phyloP scores from a whole-genome alignment of 2,888 invertebrate genomes.

The Trissolcus brochymenae region DNA sequence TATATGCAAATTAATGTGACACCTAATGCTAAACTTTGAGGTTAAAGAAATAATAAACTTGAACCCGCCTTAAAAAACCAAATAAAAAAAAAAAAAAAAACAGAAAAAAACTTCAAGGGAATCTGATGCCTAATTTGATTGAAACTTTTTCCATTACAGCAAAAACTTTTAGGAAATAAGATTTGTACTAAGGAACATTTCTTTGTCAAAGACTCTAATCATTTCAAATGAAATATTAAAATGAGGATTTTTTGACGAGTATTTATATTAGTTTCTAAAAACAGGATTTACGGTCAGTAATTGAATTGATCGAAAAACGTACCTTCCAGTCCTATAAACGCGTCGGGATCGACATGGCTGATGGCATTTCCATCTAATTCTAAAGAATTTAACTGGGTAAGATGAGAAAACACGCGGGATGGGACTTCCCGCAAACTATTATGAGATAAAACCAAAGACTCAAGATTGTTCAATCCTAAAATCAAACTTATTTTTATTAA shows the following conservation, averaged over 20 bases:
- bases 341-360: conserved; percentile 87
- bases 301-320: conserved; percentile 62
- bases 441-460: conserved; percentile 90
- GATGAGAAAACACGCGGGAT: conserved; percentile 88
- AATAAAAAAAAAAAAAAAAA: no score
- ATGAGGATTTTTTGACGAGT: neutral
- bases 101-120: no score
- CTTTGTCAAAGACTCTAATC: neutral
- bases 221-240: neutral
- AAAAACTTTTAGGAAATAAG: neutral
- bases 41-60: no score
- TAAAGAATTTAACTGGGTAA: conserved; percentile 88
- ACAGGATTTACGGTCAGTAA: neutral
- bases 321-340: conserved; percentile 93
- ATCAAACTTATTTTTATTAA: neutral
- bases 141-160: neutral
- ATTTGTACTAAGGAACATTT: neutral
- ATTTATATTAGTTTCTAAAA: neutral
- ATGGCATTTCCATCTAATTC: conserved; percentile 93
- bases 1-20: neutral
- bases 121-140: no score
- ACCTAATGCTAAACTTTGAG: no score
- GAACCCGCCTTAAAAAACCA: neutral
- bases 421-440: conserved; percentile 89
- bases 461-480: conserved; percentile 86